These are phyloP conservation scores for Choloepus didactylus DNA, from an alignment of 2,797 vertebrate genomes.

Conservation along the genomic window DNA sequence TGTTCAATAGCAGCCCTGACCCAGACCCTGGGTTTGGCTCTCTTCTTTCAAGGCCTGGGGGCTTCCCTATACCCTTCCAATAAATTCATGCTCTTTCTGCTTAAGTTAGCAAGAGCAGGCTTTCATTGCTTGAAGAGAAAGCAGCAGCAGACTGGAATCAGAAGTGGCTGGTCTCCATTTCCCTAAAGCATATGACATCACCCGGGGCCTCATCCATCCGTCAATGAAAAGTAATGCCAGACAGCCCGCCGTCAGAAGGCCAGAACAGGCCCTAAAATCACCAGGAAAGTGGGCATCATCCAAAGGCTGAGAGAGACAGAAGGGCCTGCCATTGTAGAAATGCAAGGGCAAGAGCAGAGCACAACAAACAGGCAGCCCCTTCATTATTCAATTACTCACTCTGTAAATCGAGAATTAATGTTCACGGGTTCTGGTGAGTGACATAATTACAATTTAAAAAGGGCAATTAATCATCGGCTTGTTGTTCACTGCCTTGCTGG, in stretches of 20 bases:
- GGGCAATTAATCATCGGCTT: constrained; percentile 90
- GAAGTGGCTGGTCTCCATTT: neutral
- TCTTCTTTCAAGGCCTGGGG: neutral
- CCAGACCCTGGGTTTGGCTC: neutral
- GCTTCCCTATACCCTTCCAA: neutral
- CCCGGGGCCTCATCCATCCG: neutral
- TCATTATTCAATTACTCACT: constrained; percentile 87
- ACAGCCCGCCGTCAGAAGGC: neutral
- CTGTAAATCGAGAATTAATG: constrained; percentile 89
- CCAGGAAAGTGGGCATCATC: constrained; percentile 9
- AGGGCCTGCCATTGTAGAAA: constrained; percentile 44
- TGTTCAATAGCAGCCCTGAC: neutral
- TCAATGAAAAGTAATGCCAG: constrained; percentile 29
- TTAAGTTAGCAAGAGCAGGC: neutral
- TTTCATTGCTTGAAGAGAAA: neutral
- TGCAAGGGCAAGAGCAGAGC: constrained; percentile 56
- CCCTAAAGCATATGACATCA: neutral
- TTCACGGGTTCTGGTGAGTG: constrained; percentile 88
- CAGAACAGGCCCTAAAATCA: neutral
- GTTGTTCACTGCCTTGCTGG: constrained; percentile 80
- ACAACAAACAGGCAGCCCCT: constrained; percentile 76
- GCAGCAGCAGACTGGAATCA: neutral
- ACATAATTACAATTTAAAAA: constrained; percentile 91
- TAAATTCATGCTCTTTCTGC: neutral
- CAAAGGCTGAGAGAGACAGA: constrained; percentile 42